Percentiles rank a stretch among this genome's conserved stretches.
phyloP scores from a whole-genome alignment of 1,140 invertebrate species.

The Doryteuthis pealeii region DNA sequence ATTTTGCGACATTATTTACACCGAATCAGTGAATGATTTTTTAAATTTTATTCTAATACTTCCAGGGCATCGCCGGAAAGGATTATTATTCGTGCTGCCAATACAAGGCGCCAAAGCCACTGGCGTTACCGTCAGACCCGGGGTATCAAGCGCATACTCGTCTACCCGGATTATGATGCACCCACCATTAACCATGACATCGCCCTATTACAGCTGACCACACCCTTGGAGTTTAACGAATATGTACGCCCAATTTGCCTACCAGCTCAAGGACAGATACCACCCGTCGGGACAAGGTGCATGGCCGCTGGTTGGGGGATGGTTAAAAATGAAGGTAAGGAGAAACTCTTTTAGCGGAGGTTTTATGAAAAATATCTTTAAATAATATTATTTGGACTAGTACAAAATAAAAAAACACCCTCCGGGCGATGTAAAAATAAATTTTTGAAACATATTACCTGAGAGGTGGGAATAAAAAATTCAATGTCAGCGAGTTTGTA shows the following conservation, averaged over 20 bases:
- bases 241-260: constrained; percentile 81
- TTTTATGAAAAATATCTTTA: too few relatives aligned
- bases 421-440: too few relatives aligned
- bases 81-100: constrained; percentile 30
- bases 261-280: constrained; percentile 21
- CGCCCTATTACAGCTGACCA: constrained; percentile 83
- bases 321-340: constrained; percentile 4
- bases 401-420: too few relatives aligned
- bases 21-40: too few relatives aligned
- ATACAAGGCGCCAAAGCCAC: constrained; percentile 35
- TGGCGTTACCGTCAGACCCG: constrained; percentile 32
- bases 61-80: neutral
- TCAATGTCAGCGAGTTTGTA: too few relatives aligned
- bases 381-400: too few relatives aligned
- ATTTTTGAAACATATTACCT: too few relatives aligned
- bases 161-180: constrained; percentile 30
- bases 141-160: constrained; percentile 26
- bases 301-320: constrained; percentile 42
- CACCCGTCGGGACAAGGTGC: constrained; percentile 35
- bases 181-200: constrained; percentile 87
- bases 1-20: too few relatives aligned
- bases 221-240: constrained; percentile 85
- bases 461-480: too few relatives aligned
- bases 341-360: too few relatives aligned
- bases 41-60: neutral